phyloP scores from a whole-genome alignment of 2,888 invertebrate species.

The Pilophorus perplexus region DNA sequence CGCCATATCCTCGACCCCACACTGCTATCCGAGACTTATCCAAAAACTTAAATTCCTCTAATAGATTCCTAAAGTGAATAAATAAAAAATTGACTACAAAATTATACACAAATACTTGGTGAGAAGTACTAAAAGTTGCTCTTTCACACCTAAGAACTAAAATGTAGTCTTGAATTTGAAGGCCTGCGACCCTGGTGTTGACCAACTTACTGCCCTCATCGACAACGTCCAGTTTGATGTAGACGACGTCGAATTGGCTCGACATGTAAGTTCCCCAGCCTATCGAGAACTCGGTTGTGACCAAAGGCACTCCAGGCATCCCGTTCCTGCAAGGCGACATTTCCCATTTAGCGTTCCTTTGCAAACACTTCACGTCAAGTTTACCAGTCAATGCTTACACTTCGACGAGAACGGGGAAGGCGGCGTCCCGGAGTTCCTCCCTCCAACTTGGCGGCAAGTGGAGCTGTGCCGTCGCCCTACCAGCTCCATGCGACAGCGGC shows the following conservation, averaged over 20 bases:
- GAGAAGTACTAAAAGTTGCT: neutral
- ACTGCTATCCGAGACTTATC: slow-evolving; percentile 86
- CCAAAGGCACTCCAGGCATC: slow-evolving; percentile 85
- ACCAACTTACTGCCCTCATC: slow-evolving; percentile 78
- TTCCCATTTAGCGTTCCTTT: no score
- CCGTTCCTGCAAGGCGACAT: slow-evolving; percentile 79
- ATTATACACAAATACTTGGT: no score
- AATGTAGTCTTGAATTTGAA: slow-evolving; percentile 90
- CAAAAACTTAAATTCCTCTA: slow-evolving; percentile 70
- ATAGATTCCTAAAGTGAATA: slow-evolving; percentile 61
- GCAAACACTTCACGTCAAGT: no score
- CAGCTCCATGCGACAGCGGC: slow-evolving; percentile 75
- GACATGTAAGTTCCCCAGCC: slow-evolving; percentile 94
- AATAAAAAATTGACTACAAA: neutral
- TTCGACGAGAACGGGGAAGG: slow-evolving; percentile 84
- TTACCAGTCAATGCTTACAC: slow-evolving; percentile 68
- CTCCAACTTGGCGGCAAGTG: slow-evolving; percentile 85
- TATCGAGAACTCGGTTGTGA: slow-evolving; percentile 80
- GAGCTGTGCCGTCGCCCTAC: slow-evolving; percentile 80
- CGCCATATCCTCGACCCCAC: slow-evolving; percentile 97
- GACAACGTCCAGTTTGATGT: slow-evolving; percentile 85
- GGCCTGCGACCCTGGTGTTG: slow-evolving; percentile 79
- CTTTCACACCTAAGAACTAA: slow-evolving; percentile 66
- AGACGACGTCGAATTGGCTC: slow-evolving; percentile 84
- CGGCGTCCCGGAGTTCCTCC: slow-evolving; percentile 79